Evolutionary conservation across 2,113 vertebrate species (phyloP).

Genomic region (Apaloderma vittatum): DNA sequence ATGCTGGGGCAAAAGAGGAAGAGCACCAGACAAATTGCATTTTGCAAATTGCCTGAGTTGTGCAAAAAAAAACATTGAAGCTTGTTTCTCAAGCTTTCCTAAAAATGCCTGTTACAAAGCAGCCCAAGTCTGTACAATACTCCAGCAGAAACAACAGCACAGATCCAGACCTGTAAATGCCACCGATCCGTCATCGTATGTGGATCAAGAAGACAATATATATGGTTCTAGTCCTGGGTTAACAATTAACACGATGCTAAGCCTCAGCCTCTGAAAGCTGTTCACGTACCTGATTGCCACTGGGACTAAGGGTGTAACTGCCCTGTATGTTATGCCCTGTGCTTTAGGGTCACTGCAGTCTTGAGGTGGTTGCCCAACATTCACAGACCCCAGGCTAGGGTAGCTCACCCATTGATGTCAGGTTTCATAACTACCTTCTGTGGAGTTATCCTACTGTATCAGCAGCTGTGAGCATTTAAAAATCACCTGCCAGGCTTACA

Average conservation of each 20-base stretch:
- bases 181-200: neutral
- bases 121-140: neutral
- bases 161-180: neutral
- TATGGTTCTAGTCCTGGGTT: neutral
- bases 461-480: neutral
- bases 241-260: conserved; percentile 35
- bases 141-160: neutral
- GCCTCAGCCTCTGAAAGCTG: neutral
- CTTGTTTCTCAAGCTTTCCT: neutral
- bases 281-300: neutral
- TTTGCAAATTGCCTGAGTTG: neutral
- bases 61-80: neutral
- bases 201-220: neutral
- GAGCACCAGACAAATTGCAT: neutral
- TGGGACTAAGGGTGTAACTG: neutral
- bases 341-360: neutral
- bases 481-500: neutral
- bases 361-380: neutral
- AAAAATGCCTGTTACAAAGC: neutral
- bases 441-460: neutral
- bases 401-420: neutral
- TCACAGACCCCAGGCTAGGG: neutral
- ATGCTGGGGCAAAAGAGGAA: neutral
- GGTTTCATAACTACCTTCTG: neutral
- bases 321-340: neutral